Conservation (phyloP, 2,797 vertebrate species). For the Karalla daura region DNA sequence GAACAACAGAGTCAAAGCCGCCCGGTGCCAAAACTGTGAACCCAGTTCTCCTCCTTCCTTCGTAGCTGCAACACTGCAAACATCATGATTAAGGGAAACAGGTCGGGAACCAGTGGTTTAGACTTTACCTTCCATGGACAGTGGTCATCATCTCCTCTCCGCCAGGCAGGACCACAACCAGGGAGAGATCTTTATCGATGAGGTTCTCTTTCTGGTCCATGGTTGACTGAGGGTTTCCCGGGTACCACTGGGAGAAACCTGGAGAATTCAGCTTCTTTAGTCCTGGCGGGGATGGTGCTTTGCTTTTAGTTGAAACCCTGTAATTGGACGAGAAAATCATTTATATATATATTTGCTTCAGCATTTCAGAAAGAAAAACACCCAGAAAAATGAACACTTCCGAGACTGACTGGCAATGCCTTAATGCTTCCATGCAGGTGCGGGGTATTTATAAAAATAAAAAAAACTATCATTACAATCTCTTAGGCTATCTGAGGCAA, state of each 20-base stretch:
- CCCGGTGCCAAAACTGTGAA: too few relatives aligned
- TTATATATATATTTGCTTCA: constrained; percentile 22
- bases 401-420: background rate
- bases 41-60: too few relatives aligned
- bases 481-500: constrained; percentile 49
- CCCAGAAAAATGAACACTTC: background rate
- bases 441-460: constrained; percentile 12
- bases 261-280: constrained; percentile 77
- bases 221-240: constrained; percentile 73
- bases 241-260: constrained; percentile 79
- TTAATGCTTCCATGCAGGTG: background rate
- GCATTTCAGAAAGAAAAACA: constrained; percentile 17
- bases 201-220: constrained; percentile 94
- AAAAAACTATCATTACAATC: constrained; percentile 36
- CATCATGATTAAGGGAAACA: background rate
- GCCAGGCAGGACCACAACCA: constrained; percentile 92
- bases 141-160: constrained; percentile 88
- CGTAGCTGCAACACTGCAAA: background rate
- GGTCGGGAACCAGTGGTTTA: constrained; percentile 14
- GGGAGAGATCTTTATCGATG: constrained; percentile 89
- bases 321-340: constrained; percentile 52
- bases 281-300: constrained; percentile 92
- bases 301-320: constrained; percentile 93
- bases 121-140: constrained; percentile 90
- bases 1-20: background rate